phyloP scores from a whole-genome alignment of 2,113 vertebrate species.

The Gallinago media region DNA sequence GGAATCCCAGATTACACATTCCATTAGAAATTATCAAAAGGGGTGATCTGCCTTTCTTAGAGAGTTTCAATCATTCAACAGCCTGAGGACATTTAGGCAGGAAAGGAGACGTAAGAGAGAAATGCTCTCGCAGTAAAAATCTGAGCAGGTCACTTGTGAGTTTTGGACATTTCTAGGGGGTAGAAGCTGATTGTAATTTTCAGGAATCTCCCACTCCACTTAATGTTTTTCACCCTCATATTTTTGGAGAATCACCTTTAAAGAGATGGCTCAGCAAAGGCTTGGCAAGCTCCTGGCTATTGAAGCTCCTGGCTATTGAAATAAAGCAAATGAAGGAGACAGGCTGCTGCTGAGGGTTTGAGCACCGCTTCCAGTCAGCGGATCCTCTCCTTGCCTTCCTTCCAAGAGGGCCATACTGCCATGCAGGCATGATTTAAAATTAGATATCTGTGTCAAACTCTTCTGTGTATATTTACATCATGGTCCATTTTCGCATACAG shows the following conservation, averaged over 20 bases:
- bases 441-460: neutral
- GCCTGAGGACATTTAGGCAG: slow-evolving; percentile 5
- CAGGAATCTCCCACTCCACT: neutral
- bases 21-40: slow-evolving; percentile 63
- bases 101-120: neutral
- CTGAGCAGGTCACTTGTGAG: neutral
- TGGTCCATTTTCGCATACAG: neutral
- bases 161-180: neutral
- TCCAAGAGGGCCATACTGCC: neutral
- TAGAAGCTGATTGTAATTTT: neutral
- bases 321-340: neutral
- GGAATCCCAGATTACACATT: slow-evolving; percentile 44
- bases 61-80: slow-evolving; percentile 25
- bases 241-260: neutral
- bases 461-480: neutral
- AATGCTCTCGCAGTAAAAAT: neutral
- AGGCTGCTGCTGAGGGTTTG: neutral
- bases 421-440: neutral
- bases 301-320: neutral
- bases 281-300: neutral
- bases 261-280: neutral
- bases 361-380: neutral
- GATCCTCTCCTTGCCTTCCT: neutral
- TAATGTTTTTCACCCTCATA: neutral
- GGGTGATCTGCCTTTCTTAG: slow-evolving; percentile 27